Percentiles rank a stretch among this genome's conserved stretches.
These are phyloP conservation scores for Lamellibrachia luymesi DNA, from an alignment of 1,140 invertebrate species.

Conservation along the genomic window DNA sequence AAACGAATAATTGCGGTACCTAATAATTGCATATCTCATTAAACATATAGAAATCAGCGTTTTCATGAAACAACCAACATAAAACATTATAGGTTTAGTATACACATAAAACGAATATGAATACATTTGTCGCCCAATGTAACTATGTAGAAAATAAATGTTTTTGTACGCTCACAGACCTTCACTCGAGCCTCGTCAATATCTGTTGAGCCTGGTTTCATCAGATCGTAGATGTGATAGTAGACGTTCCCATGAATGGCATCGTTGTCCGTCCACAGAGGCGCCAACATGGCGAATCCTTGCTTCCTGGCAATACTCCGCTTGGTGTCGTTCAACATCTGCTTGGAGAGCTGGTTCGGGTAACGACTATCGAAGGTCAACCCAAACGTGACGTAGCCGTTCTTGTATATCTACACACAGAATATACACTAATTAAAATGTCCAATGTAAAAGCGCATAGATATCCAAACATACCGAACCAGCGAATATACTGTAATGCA, in stretches of 20 bases:
- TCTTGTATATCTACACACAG: neutral
- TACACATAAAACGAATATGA: no score
- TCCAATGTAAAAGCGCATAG: neutral
- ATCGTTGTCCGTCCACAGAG: neutral
- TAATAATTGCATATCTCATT: no score
- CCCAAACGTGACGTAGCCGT: neutral
- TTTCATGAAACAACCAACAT: no score
- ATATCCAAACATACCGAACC: neutral
- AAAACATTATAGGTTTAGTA: no score
- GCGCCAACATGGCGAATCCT: neutral
- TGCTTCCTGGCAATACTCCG: neutral
- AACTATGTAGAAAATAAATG: neutral
- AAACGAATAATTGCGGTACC: no score
- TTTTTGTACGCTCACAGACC: neutral
- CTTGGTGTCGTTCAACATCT: neutral
- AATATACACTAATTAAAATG: neutral
- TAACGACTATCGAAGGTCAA: neutral
- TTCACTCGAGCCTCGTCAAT: neutral
- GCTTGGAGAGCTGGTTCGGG: neutral
- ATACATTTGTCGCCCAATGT: no score
- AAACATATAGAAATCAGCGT: no score
- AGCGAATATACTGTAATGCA: neutral
- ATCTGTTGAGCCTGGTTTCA: neutral
- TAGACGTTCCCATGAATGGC: neutral
- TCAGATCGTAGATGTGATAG: neutral